phyloP scores from a whole-genome alignment of 2,888 invertebrate species.

The Drosophila flavopinicola region DNA sequence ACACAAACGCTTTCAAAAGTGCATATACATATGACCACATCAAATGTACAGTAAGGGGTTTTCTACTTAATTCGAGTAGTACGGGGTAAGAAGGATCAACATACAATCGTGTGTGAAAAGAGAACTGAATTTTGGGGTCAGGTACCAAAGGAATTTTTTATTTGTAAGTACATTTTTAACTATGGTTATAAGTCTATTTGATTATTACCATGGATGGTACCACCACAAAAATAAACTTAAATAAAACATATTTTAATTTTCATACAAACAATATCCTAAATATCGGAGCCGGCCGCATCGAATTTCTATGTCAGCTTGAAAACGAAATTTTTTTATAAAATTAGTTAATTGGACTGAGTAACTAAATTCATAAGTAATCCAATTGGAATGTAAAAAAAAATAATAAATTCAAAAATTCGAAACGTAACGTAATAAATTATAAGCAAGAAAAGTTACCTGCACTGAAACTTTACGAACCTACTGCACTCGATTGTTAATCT shows the following conservation, averaged over 20 bases:
- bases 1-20: slow-evolving; percentile 7
- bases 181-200: neutral
- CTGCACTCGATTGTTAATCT: too few species aligned
- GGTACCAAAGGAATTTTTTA: slow-evolving; percentile 25
- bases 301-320: too few species aligned
- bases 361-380: too few species aligned
- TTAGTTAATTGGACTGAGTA: too few species aligned
- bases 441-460: too few species aligned
- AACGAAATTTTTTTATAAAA: too few species aligned
- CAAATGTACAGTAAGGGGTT: slow-evolving; percentile 1
- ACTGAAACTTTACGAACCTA: too few species aligned
- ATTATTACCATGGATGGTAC: neutral
- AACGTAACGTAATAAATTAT: too few species aligned
- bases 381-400: too few species aligned
- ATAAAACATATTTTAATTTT: neutral
- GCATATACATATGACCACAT: slow-evolving; percentile 25
- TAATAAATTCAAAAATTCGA: too few species aligned
- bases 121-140: slow-evolving; percentile 11
- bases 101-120: slow-evolving; percentile 7
- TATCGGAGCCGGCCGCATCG: too few species aligned
- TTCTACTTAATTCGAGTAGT: neutral
- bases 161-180: neutral
- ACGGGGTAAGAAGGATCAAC: neutral
- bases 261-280: too few species aligned
- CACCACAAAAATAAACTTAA: neutral